A percentile compares a stretch with the other conserved stretches of the same genome.
These are phyloP conservation scores for Helicolenus hilgendorfi DNA, from an alignment of 2,797 vertebrate genomes.

Conservation along the genomic window DNA sequence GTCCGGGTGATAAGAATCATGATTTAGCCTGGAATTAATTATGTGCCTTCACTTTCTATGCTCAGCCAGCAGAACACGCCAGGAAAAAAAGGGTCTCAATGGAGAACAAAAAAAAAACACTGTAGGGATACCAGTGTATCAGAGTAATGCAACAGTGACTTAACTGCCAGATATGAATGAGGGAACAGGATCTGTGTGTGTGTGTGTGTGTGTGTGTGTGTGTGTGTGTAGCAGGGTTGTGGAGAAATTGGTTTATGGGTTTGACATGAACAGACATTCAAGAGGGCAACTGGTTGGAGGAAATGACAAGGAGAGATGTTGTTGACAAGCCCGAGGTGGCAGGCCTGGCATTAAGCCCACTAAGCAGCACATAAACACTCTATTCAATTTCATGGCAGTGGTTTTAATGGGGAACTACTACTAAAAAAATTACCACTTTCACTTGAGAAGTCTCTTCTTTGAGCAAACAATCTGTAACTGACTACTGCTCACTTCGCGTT, in stretches of 20 bases:
- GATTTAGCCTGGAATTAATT: constrained; percentile 37
- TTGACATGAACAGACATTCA: constrained; percentile 45
- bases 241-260: constrained; percentile 34
- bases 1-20: constrained; percentile 31
- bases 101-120: not conserved
- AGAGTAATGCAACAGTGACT: constrained; percentile 25
- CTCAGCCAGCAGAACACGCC: constrained; percentile 23
- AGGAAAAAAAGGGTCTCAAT: constrained; percentile 2
- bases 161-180: constrained; percentile 36
- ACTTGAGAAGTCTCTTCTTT: constrained; percentile 49
- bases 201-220: not conserved
- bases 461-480: constrained; percentile 62
- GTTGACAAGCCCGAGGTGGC: constrained; percentile 63
- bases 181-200: not conserved
- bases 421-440: constrained; percentile 9
- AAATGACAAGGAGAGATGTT: constrained; percentile 63
- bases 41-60: constrained; percentile 9
- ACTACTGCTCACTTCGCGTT: constrained; percentile 38
- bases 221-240: not conserved
- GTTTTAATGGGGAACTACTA: constrained; percentile 70
- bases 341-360: constrained; percentile 48
- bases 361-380: constrained; percentile 71
- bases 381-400: constrained; percentile 72
- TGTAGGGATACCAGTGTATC: constrained; percentile 7
- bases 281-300: constrained; percentile 35